phyloP scores from a whole-genome alignment of 2,113 vertebrate species.

The Dolichotis patagonum region DNA sequence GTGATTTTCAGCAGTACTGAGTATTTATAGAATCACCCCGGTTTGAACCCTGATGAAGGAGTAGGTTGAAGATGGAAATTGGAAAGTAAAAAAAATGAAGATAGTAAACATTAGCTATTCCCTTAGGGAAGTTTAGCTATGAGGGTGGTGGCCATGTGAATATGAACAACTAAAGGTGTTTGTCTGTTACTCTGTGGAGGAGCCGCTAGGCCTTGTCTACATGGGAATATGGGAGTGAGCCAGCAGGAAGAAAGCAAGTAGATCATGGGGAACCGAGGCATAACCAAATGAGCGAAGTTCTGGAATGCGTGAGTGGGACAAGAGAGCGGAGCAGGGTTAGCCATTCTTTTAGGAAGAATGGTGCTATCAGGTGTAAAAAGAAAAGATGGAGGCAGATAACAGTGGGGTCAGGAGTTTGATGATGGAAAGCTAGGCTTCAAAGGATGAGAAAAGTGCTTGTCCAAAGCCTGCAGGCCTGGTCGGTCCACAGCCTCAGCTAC shows the following conservation, averaged over 20 bases:
- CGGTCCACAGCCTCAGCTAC: background rate
- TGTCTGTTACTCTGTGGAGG: background rate
- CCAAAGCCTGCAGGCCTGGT: background rate
- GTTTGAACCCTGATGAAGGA: background rate
- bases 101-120: background rate
- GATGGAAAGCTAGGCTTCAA: background rate
- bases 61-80: background rate
- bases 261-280: background rate
- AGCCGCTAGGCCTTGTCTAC: background rate
- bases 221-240: background rate
- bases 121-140: background rate
- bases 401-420: background rate
- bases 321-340: background rate
- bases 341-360: background rate
- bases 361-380: background rate
- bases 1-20: background rate
- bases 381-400: background rate
- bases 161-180: background rate
- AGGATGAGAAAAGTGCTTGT: background rate
- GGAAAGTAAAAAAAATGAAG: background rate
- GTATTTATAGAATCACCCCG: background rate
- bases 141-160: background rate
- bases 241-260: background rate
- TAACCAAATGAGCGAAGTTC: background rate
- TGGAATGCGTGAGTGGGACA: background rate